Evolutionary conservation across 2,797 vertebrate genomes (phyloP).

Genomic region (Melanotaenia maccullochi): DNA sequence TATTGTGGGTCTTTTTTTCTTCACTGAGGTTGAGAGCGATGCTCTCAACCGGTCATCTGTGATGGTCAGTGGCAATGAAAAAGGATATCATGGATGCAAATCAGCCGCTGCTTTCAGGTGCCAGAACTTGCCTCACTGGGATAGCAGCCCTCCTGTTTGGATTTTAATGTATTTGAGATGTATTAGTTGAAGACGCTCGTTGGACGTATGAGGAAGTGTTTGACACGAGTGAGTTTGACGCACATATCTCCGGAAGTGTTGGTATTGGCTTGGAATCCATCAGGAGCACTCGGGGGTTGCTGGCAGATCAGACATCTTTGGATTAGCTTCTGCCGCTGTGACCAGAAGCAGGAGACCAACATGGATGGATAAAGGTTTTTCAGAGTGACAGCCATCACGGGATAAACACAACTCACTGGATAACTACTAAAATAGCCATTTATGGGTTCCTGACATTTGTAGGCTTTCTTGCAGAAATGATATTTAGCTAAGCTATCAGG

Average conservation of each 20-base stretch:
- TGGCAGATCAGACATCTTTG: background rate
- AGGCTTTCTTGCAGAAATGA: background rate
- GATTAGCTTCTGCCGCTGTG: background rate
- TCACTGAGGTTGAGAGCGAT: background rate
- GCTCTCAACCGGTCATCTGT: background rate
- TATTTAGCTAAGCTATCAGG: background rate
- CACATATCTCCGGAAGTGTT: background rate
- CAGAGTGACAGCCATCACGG: too few species aligned
- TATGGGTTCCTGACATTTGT: background rate
- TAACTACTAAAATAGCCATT: background rate
- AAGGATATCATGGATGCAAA: background rate
- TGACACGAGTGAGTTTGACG: background rate
- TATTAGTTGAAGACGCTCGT: background rate
- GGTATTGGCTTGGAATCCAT: background rate
- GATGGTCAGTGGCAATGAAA: background rate
- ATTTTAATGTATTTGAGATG: background rate
- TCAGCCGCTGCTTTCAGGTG: background rate
- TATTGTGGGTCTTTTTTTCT: too few species aligned
- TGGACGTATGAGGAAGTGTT: slow-evolving; percentile 28
- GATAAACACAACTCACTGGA: background rate
- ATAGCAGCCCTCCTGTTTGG: background rate
- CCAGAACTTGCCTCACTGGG: too few species aligned
- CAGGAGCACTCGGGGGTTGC: too few species aligned
- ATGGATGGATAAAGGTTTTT: background rate
- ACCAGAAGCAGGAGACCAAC: background rate